These are phyloP conservation scores for Sternarchorhynchus goeldii DNA, from an alignment of 2,797 vertebrate species.

Conservation along the genomic window DNA sequence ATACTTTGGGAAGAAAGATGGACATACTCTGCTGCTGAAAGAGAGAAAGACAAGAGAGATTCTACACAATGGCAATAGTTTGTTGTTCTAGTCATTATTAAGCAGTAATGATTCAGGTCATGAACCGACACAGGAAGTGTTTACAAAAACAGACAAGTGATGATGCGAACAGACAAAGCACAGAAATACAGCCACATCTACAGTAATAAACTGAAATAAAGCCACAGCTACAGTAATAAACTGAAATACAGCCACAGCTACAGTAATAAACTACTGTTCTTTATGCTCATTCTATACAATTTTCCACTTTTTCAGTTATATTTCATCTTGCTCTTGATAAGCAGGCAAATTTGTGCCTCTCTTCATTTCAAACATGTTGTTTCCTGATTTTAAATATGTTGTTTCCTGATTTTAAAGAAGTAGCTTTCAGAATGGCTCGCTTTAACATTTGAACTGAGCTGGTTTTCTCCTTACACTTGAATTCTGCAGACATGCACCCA, in stretches of 20 bases:
- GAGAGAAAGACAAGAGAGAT: background rate
- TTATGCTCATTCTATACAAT: background rate
- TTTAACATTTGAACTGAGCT: conserved; percentile 43
- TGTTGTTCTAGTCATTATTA: conserved; percentile 30
- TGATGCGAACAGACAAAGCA: background rate
- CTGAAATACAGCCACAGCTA: background rate
- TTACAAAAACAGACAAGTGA: background rate
- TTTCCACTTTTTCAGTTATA: background rate
- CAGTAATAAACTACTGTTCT: background rate
- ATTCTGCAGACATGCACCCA: conserved; percentile 57
- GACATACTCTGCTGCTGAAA: conserved; percentile 24
- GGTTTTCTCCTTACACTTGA: conserved; percentile 65
- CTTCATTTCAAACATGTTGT: background rate
- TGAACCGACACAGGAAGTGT: conserved; percentile 5
- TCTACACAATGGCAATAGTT: background rate
- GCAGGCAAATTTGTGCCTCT: background rate
- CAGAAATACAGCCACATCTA: background rate
- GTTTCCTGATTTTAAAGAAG: background rate
- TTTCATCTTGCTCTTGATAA: background rate
- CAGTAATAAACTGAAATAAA: background rate
- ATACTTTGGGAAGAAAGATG: conserved; percentile 46
- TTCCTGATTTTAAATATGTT: background rate
- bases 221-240: background rate
- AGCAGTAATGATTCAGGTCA: conserved; percentile 16
- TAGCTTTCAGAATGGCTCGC: background rate